Percentiles rank a stretch among this genome's conserved stretches.
Evolutionary conservation across 2,888 invertebrate genomes (phyloP).

Genomic region (Uropetala carovei): DNA sequence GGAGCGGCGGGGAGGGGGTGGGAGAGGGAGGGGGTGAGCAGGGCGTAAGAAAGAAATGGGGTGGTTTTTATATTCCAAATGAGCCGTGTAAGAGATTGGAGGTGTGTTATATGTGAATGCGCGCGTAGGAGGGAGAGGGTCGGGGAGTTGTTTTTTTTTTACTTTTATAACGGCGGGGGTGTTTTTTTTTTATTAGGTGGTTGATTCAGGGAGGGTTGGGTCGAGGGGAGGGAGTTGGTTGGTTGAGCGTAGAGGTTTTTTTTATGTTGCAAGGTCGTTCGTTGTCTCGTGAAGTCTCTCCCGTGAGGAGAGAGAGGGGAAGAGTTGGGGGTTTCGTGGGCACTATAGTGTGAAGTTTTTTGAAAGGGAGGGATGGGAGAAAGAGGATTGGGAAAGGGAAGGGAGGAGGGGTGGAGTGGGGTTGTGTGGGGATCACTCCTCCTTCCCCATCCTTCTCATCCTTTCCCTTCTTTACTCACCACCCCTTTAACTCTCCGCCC

Average conservation of each 20-base stretch:
- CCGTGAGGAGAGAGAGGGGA: not conserved
- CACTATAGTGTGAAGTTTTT: not conserved
- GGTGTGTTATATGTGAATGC: not conserved
- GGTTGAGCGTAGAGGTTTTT: not conserved
- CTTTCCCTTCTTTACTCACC: not conserved
- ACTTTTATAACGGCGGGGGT: not conserved
- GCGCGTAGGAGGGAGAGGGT: not conserved
- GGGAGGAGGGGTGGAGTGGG: not conserved
- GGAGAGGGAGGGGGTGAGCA: not conserved
- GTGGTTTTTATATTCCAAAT: not conserved
- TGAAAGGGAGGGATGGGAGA: not conserved
- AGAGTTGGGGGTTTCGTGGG: not conserved
- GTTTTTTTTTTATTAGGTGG: not conserved
- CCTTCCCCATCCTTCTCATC: not conserved
- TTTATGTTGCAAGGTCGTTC: conserved; percentile 41
- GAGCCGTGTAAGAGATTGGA: not conserved
- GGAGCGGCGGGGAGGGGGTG: too few relatives aligned
- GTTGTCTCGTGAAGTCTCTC: conserved; percentile 13
- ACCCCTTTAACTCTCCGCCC: not conserved
- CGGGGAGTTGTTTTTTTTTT: not conserved
- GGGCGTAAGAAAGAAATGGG: not conserved
- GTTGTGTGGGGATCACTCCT: not conserved
- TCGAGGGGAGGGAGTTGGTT: not conserved
- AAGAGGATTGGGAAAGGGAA: not conserved
- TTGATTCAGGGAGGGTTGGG: not conserved